Evolutionary conservation across 2,888 invertebrate species (phyloP), one percentile per base, ranked within the genome.

Genomic region (Andrena bicolor): DNA sequence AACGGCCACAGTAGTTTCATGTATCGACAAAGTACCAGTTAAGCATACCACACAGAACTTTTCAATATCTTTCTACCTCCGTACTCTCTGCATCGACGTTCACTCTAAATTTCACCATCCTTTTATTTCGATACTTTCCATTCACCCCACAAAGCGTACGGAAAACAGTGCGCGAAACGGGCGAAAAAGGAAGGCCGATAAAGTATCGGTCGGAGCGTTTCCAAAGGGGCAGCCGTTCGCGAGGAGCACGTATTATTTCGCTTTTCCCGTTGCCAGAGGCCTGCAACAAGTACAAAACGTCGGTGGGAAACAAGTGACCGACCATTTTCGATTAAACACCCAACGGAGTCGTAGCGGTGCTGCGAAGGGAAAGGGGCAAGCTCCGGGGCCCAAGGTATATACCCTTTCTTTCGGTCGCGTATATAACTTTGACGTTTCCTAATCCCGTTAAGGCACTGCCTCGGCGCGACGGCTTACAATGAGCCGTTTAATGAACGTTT

Each of bases 401-500:
- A 26, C 23, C 13, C 49, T 53, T 30, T 20, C 23, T 26, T n/a
- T 20, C 5, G 8, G n/a, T 16, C 7, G 35, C 6, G 41, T 41
- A 8, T 32, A 32, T 8, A 56, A 76, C 81, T 75, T 69, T 68
- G 58, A 72, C 81, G 53, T 64, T 51, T 51, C 13, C 72, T 81
- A 81, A 81, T 81, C 53, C 71, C 32, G 71, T 76, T 72, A 72
- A 75, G 68, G 64, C 56, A 65, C 23, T 51, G 20, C 6, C 51
- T 2, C n/a, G 51, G 7, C 6, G 51, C 10, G 8, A 23, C 20
- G 53, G 20, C 8, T 26, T n/a, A 73, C 72, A 73, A 77, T 68
- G 68, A 76, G 75, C 23, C 78, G 74, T 77, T 82, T 66, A 77
- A 82, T 30, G 68, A 77, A 82, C 73, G 73, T 61, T 77, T 78